Evolutionary conservation across 1,140 invertebrate species (phyloP).

Genomic region (Phortica variegata): DNA sequence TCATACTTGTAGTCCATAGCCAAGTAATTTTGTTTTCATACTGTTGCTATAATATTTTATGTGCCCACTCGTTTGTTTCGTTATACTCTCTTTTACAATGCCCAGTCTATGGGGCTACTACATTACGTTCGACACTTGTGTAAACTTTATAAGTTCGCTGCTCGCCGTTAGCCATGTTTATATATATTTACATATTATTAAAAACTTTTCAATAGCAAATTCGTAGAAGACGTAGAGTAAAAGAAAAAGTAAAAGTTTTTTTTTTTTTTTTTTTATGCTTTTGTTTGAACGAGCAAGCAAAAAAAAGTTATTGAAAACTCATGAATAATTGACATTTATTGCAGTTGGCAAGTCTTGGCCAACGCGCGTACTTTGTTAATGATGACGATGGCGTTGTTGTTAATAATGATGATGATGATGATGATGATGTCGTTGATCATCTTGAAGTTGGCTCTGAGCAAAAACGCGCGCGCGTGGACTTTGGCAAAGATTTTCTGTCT

Average conservation of each 20-base stretch:
- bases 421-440: no score
- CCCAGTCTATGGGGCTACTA: background rate
- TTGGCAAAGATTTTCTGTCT: constrained; percentile 8
- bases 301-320: constrained; percentile 48
- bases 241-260: constrained; percentile 31
- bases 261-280: constrained; percentile 48
- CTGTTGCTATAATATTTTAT: constrained; percentile 45
- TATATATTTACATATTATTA: constrained; percentile 48
- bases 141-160: constrained; percentile 14
- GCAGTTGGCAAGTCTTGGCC: constrained; percentile 50
- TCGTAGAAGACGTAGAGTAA: constrained; percentile 6
- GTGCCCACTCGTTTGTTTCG: constrained; percentile 19
- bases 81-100: no score
- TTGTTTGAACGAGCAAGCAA: constrained; percentile 2
- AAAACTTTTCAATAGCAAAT: constrained; percentile 39
- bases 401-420: no score
- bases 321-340: constrained; percentile 54
- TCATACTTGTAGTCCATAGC: no score
- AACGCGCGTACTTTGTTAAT: no score
- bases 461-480: no score
- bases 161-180: constrained; percentile 19
- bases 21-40: constrained; percentile 40
- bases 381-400: no score
- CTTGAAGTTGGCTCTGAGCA: no score
- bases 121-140: no score